Evolutionary conservation across 2,888 invertebrate species (phyloP), one percentile per base, ranked within the genome.

Genomic region (Chirona hameri): DNA sequence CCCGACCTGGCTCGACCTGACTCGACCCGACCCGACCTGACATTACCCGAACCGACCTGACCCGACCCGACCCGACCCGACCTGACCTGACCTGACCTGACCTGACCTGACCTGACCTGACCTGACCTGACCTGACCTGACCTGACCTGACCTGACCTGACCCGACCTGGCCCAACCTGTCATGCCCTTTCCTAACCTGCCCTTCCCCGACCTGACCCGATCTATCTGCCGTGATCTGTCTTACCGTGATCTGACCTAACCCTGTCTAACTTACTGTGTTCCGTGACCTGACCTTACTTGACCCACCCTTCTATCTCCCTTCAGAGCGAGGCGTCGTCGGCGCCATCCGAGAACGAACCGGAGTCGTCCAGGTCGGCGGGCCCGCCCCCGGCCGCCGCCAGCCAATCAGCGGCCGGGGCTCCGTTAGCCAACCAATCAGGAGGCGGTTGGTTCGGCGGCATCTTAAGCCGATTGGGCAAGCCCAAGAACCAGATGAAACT

Each of bases 401-500:
- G 52, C 52, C 79, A 48, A 18, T 14, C 79, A n/a, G 27, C 79
- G 52, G 14, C 52, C n/a, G 79, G 12, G 27, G 52, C 79, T 48
- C 52, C 52, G 52, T 9, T 46, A 29, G 15, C 2, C 24, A 27
- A 79, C 48, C n/a, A 79, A 18, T 0, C 48, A 21, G 14, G 48
- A 15, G 46, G 46, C 55, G 81, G 83, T 21, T 57, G 82, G 81
- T 72, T 83, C 31, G 83, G 83, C 31, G 69, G 82, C 24, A 27
- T 83, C 21, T 83, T 83, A 46, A 76, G 79, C 14, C n/a, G 52
- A 18, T 24, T 83, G n/a, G 79, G 65, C 48, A 65, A 65, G n/a
- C 79, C 83, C 21, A 82, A 82, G 12, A 83, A 83, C 81, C 83
- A 83, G 65, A 83, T 82, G 48, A 82, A 81, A 55, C 72, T 83